Conservation (phyloP, 2,888 invertebrate genomes). For the Gymnocheta viridis region DNA sequence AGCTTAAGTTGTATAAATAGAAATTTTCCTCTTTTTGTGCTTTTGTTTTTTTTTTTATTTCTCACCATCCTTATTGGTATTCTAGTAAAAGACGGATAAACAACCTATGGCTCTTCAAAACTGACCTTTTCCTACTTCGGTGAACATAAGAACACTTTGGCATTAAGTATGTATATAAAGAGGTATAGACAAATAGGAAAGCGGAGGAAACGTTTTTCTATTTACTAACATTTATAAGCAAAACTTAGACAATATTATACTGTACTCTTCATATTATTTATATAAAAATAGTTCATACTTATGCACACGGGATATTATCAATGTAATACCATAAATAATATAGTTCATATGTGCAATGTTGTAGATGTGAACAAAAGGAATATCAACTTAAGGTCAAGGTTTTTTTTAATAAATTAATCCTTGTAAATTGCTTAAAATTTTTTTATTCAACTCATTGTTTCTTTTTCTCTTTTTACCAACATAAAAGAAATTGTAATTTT, state of each 20-base stretch:
- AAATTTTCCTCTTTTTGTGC: background rate
- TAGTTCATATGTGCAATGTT: background rate
- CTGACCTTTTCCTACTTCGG: constrained; percentile 57
- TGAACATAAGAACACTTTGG: constrained; percentile 60
- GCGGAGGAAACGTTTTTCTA: background rate
- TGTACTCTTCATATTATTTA: too few species aligned
- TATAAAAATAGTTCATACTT: background rate
- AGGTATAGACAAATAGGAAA: background rate
- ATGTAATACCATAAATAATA: background rate
- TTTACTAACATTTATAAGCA: background rate
- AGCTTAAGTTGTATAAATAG: constrained; percentile 15
- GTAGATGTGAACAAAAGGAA: background rate
- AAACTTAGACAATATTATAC: background rate
- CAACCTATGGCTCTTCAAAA: constrained; percentile 50
- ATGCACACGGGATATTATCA: background rate
- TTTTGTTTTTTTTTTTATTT: background rate
- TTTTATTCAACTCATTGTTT: too few species aligned
- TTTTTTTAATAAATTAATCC: background rate
- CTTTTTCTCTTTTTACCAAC: too few species aligned
- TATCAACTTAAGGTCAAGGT: background rate
- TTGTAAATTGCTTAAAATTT: background rate
- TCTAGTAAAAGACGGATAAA: constrained; percentile 56
- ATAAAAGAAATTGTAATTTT: too few species aligned
- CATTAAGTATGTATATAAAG: constrained; percentile 47
- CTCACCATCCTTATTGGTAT: background rate